Evolutionary conservation across 2,113 vertebrate species (phyloP).

Genomic region (Prietella phreatophila): DNA sequence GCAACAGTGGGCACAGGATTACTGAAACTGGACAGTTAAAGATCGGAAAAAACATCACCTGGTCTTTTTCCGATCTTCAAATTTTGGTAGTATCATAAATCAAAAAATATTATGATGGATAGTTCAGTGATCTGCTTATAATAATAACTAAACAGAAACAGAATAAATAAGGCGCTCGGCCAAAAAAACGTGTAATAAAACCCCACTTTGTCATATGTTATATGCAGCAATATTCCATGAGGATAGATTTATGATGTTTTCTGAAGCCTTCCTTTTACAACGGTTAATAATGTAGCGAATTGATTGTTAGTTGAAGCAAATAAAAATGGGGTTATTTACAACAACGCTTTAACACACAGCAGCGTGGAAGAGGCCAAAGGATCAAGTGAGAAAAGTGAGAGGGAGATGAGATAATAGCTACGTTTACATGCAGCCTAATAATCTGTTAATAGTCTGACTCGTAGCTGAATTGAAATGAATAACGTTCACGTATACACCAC

Average conservation of each 20-base stretch:
- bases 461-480: not conserved
- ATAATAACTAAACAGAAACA: not conserved
- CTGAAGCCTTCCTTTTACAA: not conserved
- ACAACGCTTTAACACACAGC: not conserved
- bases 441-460: not conserved
- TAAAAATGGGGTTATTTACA: not conserved
- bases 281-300: conserved; percentile 15
- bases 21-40: not conserved
- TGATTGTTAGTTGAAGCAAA: conserved; percentile 14
- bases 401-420: conserved; percentile 28
- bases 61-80: not conserved
- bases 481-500: conserved; percentile 24
- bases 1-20: too few species aligned
- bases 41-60: not conserved
- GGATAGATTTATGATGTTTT: not conserved
- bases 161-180: not conserved
- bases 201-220: not conserved
- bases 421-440: not conserved
- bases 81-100: not conserved
- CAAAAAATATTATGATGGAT: not conserved
- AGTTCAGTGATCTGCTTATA: not conserved
- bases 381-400: conserved; percentile 44
- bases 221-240: not conserved
- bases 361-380: not conserved
- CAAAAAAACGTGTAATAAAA: not conserved